Evolutionary conservation across 2,797 vertebrate genomes (phyloP), one percentile per base, ranked within the genome.

Genomic region (Clarias pachynema): DNA sequence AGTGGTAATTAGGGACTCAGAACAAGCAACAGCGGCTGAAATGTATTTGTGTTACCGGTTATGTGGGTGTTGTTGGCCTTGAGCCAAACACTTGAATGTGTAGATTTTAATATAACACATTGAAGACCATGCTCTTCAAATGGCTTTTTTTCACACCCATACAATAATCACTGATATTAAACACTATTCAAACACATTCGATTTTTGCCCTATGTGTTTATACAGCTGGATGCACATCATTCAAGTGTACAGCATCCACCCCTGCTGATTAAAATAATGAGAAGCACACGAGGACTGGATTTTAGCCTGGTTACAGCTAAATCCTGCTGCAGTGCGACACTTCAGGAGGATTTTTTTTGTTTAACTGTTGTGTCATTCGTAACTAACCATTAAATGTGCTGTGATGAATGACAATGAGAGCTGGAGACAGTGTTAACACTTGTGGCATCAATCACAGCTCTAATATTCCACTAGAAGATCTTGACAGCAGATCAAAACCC

Each of bases 1-100:
- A 84, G 77, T 69, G 78, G 77, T 84, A 80, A 87, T 87, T 77
- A 84, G 40, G n/a, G 60, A 85, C 73, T 78, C 37, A 22, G 34
- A 77, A 57, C 60, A 77, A 87, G 70, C 20, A 72, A 44, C 37
- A 69, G 69, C 26, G 57, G 74, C 70, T 49, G 56, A 40, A 37
- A 49, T 86, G 9, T 73, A 56, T 86, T 85, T 83, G 69, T 85
- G 79, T 75, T 77, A 15, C 62, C 20, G 44, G 14, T 87, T 73
- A 75, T 82, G 65, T 66, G 74, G 74, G 77, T 80, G 81, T 65
- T 66, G 65, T 53, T 60, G 85, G 66, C 82, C 81, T 79, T 37
- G 37, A 70, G 68, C 75, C 81, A 84, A n/a, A 79, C 80, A 53
- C n/a, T 77, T 68, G 24, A 84, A 74, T 16, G 57, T 63, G 68